Conservation (phyloP, 2,113 vertebrate species). For the Microcebus jonahi region DNA sequence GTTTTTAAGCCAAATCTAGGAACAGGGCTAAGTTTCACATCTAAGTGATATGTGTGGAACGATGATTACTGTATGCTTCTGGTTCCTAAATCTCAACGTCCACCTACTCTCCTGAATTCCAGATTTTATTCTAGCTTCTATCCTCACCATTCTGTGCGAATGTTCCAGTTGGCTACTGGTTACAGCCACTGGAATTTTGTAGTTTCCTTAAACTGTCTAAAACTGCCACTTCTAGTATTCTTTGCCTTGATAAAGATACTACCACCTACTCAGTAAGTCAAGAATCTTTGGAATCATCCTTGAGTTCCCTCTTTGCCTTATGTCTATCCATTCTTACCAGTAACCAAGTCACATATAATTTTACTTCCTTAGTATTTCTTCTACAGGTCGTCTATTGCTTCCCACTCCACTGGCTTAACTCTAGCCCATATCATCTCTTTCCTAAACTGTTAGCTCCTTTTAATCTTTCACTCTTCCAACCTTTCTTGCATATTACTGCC, state of each 20-base stretch:
- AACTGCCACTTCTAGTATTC: neutral
- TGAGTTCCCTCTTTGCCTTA: neutral
- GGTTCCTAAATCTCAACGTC: neutral
- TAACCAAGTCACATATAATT: neutral
- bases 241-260: neutral
- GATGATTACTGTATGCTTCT: neutral
- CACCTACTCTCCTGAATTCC: neutral
- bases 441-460: neutral
- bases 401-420: neutral
- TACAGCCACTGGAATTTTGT: neutral
- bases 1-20: neutral
- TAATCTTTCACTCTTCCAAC: neutral
- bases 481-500: neutral
- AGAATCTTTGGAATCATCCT: neutral
- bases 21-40: neutral
- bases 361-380: neutral
- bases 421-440: neutral
- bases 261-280: neutral
- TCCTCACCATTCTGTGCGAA: neutral
- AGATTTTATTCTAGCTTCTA: neutral
- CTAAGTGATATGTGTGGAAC: neutral
- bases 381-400: neutral
- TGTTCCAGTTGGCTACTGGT: neutral
- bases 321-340: neutral
- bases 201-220: neutral